Evolutionary conservation across 2,113 vertebrate genomes (phyloP).

Genomic region (Pipra filicauda): DNA sequence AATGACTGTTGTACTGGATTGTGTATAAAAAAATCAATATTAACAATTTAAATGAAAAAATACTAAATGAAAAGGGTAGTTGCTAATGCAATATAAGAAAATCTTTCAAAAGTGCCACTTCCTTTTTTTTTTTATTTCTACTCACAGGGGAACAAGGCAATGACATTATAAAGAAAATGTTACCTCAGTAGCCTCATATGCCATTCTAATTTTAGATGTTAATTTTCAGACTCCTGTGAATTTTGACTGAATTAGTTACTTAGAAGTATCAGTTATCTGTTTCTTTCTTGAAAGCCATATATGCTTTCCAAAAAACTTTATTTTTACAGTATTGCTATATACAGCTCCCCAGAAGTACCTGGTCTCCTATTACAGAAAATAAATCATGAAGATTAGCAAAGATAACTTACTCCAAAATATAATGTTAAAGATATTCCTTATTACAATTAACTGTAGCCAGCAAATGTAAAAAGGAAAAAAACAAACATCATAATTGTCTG

Average conservation of each 20-base stretch:
- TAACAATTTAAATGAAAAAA: constrained; percentile 54
- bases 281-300: background rate
- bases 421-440: background rate
- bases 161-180: background rate
- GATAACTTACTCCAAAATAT: background rate
- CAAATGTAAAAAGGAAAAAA: background rate
- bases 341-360: background rate
- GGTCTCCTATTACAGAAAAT: background rate
- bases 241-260: background rate
- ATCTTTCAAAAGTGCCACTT: background rate
- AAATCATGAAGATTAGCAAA: background rate
- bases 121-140: background rate
- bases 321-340: background rate
- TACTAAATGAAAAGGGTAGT: background rate
- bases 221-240: background rate
- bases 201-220: background rate
- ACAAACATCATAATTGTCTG: background rate
- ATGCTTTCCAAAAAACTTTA: background rate
- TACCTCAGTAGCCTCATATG: background rate
- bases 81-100: background rate
- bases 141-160: background rate
- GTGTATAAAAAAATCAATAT: constrained; percentile 35
- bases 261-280: background rate
- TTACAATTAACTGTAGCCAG: background rate
- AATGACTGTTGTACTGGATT: constrained; percentile 1